Evolutionary conservation across 2,888 invertebrate genomes (phyloP).

Genomic region (Eristalis arbustorum): DNA sequence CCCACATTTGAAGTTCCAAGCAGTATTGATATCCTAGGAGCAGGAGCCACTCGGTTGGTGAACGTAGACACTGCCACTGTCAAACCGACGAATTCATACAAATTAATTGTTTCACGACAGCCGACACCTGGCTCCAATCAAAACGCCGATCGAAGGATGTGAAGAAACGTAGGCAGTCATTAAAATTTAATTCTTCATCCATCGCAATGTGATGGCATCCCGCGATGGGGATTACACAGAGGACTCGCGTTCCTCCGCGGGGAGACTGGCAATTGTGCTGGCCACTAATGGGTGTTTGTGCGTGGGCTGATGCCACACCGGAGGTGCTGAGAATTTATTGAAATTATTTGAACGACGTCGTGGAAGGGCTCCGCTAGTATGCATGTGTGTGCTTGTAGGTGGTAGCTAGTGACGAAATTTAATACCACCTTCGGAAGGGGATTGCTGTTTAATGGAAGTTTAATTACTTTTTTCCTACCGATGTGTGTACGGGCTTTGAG

Average conservation of each 20-base stretch:
- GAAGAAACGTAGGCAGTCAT: constrained; percentile 4
- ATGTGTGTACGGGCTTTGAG: neutral
- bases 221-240: constrained; percentile 3
- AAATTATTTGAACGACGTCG: neutral
- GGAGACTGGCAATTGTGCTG: neutral
- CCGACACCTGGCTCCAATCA: neutral
- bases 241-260: neutral
- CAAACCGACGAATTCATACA: neutral
- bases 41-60: neutral
- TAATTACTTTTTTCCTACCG: neutral
- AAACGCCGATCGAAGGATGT: neutral
- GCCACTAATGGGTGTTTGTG: neutral
- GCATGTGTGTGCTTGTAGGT: neutral
- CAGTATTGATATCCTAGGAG: neutral
- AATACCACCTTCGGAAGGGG: neutral
- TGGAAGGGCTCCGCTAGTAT: neutral
- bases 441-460: neutral
- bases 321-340: neutral
- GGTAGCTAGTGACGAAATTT: neutral
- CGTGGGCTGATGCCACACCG: neutral
- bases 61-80: neutral
- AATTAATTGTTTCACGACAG: neutral
- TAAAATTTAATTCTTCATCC: constrained; percentile 45
- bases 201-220: constrained; percentile 19
- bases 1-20: neutral